Conservation (phyloP, 2,797 vertebrate genomes). For the Bufotes viridis region DNA sequence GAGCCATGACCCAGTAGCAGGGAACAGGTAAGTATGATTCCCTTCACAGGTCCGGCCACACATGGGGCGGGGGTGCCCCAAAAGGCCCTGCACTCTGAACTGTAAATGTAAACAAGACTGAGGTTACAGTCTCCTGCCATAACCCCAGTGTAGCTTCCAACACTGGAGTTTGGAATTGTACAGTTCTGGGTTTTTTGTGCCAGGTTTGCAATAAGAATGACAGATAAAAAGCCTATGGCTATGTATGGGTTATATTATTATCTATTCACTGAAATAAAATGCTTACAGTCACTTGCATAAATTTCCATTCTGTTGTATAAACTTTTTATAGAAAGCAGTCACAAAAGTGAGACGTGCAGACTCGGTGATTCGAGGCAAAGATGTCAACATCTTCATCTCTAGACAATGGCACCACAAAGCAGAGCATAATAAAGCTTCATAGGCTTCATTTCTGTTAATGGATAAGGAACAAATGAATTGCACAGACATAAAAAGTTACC, state of each 20-base stretch:
- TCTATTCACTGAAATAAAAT: neutral
- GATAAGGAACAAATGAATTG: slow-evolving; percentile 2
- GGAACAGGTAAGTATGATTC: too few species aligned
- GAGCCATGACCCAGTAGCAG: too few species aligned
- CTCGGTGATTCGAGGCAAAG: neutral
- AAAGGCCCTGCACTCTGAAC: neutral
- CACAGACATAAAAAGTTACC: slow-evolving; percentile 1
- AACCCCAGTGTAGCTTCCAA: neutral
- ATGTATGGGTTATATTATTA: neutral
- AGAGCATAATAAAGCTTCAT: neutral
- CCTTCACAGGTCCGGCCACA: too few species aligned
- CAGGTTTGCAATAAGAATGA: neutral
- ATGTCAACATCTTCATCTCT: slow-evolving; percentile 6
- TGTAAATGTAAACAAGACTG: neutral
- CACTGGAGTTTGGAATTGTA: neutral
- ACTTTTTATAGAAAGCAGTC: slow-evolving; percentile 6
- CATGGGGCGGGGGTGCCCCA: too few species aligned
- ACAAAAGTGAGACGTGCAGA: neutral
- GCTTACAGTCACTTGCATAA: slow-evolving; percentile 3
- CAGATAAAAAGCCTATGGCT: neutral
- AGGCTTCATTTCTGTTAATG: slow-evolving; percentile 3
- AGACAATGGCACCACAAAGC: neutral
- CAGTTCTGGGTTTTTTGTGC: neutral
- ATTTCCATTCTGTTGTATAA: neutral
- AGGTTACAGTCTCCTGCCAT: neutral